A percentile compares a stretch with the other conserved stretches of the same genome.
These are phyloP conservation scores for Synergus japonicus DNA, from an alignment of 2,888 invertebrate genomes.

Conservation along the genomic window DNA sequence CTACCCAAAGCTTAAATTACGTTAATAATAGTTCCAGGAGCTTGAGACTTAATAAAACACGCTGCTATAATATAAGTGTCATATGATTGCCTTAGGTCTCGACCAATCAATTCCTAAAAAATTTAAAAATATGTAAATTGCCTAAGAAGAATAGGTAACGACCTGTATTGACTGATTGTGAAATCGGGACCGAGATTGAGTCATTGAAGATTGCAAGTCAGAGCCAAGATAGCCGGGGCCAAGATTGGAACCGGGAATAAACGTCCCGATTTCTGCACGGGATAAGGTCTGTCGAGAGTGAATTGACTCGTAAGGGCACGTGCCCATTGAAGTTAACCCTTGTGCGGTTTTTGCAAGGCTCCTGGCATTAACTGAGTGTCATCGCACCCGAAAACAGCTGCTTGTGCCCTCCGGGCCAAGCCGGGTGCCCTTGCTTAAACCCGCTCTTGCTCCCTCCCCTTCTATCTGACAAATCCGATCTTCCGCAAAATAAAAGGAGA, in stretches of 20 bases:
- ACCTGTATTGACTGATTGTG: too few species aligned
- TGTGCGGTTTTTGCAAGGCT: conserved; percentile 58
- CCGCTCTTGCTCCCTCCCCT: conserved; percentile 52
- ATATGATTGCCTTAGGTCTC: background rate
- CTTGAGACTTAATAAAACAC: conserved; percentile 1
- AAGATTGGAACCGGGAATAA: background rate
- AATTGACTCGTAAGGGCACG: conserved; percentile 64
- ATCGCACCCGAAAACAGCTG: conserved; percentile 72
- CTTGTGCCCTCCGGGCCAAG: conserved; percentile 63
- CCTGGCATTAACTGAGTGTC: conserved; percentile 63
- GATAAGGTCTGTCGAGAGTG: conserved; percentile 48
- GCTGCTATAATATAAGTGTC: background rate
- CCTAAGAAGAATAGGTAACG: too few species aligned
- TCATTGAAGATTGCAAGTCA: too few species aligned
- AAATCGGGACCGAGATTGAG: too few species aligned
- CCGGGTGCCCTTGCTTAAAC: conserved; percentile 67
- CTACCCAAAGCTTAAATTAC: conserved; percentile 27
- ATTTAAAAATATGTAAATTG: too few species aligned
- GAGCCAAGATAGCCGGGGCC: too few species aligned
- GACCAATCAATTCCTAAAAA: conserved; percentile 16
- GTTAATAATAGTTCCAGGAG: background rate
- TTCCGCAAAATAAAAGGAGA: conserved; percentile 59
- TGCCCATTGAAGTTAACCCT: conserved; percentile 60
- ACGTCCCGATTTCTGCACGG: background rate
- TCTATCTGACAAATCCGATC: conserved; percentile 70